Evolutionary conservation across 2,888 invertebrate species (phyloP), one percentile per base, ranked within the genome.

Genomic region (Notodonta ziczac): DNA sequence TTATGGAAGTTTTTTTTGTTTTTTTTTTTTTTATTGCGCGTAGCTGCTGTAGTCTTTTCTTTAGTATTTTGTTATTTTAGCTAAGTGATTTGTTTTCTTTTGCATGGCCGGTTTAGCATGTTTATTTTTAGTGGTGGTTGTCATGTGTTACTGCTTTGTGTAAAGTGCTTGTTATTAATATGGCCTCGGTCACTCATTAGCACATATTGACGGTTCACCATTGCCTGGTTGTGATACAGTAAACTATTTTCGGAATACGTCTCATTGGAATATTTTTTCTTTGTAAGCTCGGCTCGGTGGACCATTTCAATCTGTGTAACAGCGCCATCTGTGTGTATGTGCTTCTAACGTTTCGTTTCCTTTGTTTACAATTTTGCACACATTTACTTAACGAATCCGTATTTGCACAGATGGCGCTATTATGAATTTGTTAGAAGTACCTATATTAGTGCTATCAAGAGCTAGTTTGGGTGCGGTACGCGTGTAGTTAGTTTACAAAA

Each of bases 171-270:
- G 82, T 84, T 54, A 32, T 52, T 24, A 50, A 55, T 56, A 58
- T 85, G 87, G 81, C 86, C 80, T 88, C 90, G 88, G 89, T 89
- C 89, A 86, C 86, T 86, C 85, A 84, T 86, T 86, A 83, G 85
- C 84, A 83, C 83, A 84, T 82, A 81, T 75, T 75, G 75, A 76
- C 78, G 81, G 86, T 71, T 83, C 86, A 86, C 85, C 83, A 81
- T 86, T 86, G 90, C 85, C 87, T 83, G 76, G 88, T 90, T 86
- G 79, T 80, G 80, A 77, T 74, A 60, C 61, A 44, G 56, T 62
- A 61, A 60, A 63, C 48, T 67, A 60, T 70, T 65, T 63, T 59
- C 63, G 63, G 65, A 72, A 73, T 61, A 73, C 67, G 74, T 82
- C 80, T 88, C 90, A 86, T 90, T 89, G 89, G 89, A 90, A 88